phyloP scores from a whole-genome alignment of 2,113 vertebrate genomes.

The Corythoichthys intestinalis region DNA sequence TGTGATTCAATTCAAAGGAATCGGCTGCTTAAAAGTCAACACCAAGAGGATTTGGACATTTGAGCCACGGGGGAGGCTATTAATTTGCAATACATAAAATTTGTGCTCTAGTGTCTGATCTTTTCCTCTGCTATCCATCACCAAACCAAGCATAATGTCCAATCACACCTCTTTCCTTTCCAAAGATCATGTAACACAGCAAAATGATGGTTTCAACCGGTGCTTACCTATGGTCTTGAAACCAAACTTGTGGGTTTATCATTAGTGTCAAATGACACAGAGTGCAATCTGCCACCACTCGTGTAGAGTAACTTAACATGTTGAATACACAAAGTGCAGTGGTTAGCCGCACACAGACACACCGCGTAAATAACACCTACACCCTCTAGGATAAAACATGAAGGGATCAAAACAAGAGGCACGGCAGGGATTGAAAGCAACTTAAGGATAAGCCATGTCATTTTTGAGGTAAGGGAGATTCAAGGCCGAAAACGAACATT shows the following conservation, averaged over 20 bases:
- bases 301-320: slow-evolving; percentile 13
- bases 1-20: slow-evolving; percentile 33
- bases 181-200: slow-evolving; percentile 47
- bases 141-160: slow-evolving; percentile 43
- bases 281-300: slow-evolving; percentile 20
- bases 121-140: slow-evolving; percentile 50
- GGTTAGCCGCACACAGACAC: not conserved
- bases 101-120: slow-evolving; percentile 27
- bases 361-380: slow-evolving; percentile 4
- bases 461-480: slow-evolving; percentile 29
- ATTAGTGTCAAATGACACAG: slow-evolving; percentile 53
- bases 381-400: slow-evolving; percentile 10
- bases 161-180: slow-evolving; percentile 47
- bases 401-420: slow-evolving; percentile 20
- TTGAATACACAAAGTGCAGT: not conserved
- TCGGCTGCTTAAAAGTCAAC: slow-evolving; percentile 30
- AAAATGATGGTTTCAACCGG: slow-evolving; percentile 25
- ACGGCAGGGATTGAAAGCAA: slow-evolving; percentile 22
- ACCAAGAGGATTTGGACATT: slow-evolving; percentile 27
- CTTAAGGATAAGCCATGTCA: slow-evolving; percentile 17
- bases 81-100: slow-evolving; percentile 29
- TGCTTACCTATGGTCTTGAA: slow-evolving; percentile 38
- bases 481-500: slow-evolving; percentile 1
- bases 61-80: slow-evolving; percentile 10
- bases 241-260: slow-evolving; percentile 58